Evolutionary conservation across 2,888 invertebrate species (phyloP).

Genomic region (Drosophila prostipennis): DNA sequence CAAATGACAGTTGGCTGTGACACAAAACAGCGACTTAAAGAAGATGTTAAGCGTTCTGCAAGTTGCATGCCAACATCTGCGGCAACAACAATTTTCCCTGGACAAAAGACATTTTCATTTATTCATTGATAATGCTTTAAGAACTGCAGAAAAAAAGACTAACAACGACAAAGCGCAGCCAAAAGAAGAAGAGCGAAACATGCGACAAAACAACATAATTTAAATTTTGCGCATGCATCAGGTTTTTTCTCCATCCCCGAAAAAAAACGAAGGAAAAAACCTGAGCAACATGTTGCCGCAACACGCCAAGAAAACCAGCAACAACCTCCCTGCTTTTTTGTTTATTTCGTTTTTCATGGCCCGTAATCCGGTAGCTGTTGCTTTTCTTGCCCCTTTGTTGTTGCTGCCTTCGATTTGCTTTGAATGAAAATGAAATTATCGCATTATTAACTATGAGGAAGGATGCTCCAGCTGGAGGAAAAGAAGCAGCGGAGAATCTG

Average conservation of each 20-base stretch:
- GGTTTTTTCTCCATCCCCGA: conserved; percentile 14
- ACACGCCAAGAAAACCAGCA: conserved; percentile 60
- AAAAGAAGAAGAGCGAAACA: conserved; percentile 64
- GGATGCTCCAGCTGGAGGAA: conserved; percentile 11
- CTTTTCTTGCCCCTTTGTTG: conserved; percentile 22
- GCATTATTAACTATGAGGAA: conserved; percentile 76
- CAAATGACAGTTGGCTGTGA: conserved; percentile 82
- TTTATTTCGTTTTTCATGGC: conserved; percentile 13
- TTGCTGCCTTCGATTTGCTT: conserved; percentile 73
- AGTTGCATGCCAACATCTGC: conserved; percentile 64
- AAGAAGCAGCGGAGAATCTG: conserved; percentile 11
- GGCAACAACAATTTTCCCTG: conserved; percentile 39
- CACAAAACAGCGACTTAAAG: conserved; percentile 80
- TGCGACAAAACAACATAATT: conserved; percentile 82
- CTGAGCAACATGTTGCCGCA: conserved; percentile 75
- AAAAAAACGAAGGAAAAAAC: conserved; percentile 13
- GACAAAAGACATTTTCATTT: conserved; percentile 82
- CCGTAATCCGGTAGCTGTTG: conserved; percentile 72
- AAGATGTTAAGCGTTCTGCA: conserved; percentile 74
- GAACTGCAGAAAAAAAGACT: conserved; percentile 19
- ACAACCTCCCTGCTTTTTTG: background rate
- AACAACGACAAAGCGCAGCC: conserved; percentile 57
- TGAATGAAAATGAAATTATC: conserved; percentile 81
- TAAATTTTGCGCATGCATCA: conserved; percentile 80
- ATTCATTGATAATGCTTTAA: conserved; percentile 79